Conservation (phyloP, 2,888 invertebrate species). For the Pollenia griseotomentosa region DNA sequence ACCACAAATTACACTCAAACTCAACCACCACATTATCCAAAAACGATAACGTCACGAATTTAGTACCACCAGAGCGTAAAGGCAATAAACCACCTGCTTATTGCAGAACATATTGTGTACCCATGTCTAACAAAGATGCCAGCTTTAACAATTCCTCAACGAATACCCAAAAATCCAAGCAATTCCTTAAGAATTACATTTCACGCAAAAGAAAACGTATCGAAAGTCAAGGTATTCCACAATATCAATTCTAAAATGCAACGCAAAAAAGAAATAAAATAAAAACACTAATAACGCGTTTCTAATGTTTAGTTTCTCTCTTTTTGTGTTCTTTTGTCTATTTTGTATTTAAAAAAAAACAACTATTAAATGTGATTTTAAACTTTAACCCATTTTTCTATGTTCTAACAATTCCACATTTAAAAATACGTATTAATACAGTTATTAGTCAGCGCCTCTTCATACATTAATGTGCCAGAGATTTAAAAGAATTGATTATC, state of each 20-base stretch:
- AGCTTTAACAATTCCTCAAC: constrained; percentile 77
- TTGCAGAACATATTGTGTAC: constrained; percentile 84
- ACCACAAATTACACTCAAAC: constrained; percentile 60
- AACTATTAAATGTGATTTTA: constrained; percentile 16
- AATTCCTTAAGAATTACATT: constrained; percentile 83
- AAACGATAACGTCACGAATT: constrained; percentile 59
- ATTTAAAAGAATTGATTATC: constrained; percentile 23
- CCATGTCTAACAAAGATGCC: constrained; percentile 80
- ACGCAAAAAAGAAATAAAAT: constrained; percentile 41
- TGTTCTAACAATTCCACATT: constrained; percentile 38
- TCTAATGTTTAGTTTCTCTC: constrained; percentile 7
- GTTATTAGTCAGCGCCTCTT: background rate
- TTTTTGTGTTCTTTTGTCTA: background rate
- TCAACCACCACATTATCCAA: constrained; percentile 26
- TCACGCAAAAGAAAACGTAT: constrained; percentile 84
- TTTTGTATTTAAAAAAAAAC: constrained; percentile 2
- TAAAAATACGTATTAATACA: constrained; percentile 29
- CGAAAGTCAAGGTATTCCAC: constrained; percentile 84
- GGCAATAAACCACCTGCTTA: constrained; percentile 83
- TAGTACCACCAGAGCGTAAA: constrained; percentile 82
- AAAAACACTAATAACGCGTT: constrained; percentile 49
- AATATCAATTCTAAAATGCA: constrained; percentile 3
- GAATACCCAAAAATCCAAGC: constrained; percentile 79
- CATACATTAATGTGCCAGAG: background rate
- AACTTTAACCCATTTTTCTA: constrained; percentile 15